A percentile compares a stretch with the other conserved stretches of the same genome.
Evolutionary conservation across 1,140 invertebrate genomes (phyloP).

Genomic region (Sweltsa coloradensis): DNA sequence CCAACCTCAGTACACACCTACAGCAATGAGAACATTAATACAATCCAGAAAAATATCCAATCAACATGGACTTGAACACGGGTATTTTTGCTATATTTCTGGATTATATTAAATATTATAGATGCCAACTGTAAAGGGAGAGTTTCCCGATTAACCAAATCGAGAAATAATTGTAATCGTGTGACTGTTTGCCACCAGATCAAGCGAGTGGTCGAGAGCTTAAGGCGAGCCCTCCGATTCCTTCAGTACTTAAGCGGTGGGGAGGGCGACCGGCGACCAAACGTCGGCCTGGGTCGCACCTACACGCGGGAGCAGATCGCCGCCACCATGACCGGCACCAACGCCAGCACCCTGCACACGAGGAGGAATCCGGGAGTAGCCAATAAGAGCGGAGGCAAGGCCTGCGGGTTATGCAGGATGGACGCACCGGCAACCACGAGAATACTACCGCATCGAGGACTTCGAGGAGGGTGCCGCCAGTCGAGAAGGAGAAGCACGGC

Average conservation of each 20-base stretch:
- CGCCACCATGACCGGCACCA: slow-evolving; percentile 17
- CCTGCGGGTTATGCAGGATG: slow-evolving; percentile 61
- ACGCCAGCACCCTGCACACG: slow-evolving; percentile 22
- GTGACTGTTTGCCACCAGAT: no score
- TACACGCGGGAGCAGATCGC: slow-evolving; percentile 19
- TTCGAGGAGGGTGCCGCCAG: slow-evolving; percentile 42
- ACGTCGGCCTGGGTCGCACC: slow-evolving; percentile 26
- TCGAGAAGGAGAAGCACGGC: slow-evolving; percentile 41
- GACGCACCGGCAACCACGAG: slow-evolving; percentile 42
- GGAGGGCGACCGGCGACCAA: slow-evolving; percentile 50
- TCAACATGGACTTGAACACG: no score
- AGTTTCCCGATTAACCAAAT: no score
- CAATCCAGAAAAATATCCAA: no score
- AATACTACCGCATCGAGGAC: slow-evolving; percentile 37
- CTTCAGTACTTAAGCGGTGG: slow-evolving; percentile 66
- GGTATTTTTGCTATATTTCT: slow-evolving; percentile 11
- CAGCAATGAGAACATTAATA: no score
- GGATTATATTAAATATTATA: no score
- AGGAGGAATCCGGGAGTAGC: slow-evolving; percentile 22
- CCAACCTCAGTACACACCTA: no score
- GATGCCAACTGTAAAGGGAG: no score
- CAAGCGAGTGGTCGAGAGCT: slow-evolving; percentile 54
- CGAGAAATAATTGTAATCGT: no score
- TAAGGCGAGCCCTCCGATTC: slow-evolving; percentile 59
- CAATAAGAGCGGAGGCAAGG: slow-evolving; percentile 36